phyloP scores from a whole-genome alignment of 2,797 vertebrate species.

The Sebastes hopkinsi region DNA sequence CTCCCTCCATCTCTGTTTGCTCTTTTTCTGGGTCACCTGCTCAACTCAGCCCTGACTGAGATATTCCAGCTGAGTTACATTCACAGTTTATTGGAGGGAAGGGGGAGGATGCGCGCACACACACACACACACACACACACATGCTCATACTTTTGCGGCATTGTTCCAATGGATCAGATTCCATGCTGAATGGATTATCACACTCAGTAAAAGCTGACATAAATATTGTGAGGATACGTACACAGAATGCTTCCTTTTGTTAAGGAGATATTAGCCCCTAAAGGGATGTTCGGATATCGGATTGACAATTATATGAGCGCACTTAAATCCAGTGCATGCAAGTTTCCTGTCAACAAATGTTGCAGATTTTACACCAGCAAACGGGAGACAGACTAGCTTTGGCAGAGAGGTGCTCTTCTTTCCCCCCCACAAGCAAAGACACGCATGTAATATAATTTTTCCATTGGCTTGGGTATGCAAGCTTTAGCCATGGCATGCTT shows the following conservation, averaged over 20 bases:
- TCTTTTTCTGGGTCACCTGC: conserved; percentile 84
- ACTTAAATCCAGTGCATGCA: background rate
- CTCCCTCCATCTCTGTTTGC: conserved; percentile 63
- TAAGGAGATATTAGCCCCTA: background rate
- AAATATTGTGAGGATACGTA: conserved; percentile 16
- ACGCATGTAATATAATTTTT: background rate
- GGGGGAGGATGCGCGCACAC: background rate
- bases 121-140: background rate
- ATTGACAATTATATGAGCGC: background rate
- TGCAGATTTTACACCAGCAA: background rate
- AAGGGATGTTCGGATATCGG: background rate
- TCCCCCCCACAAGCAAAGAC: background rate
- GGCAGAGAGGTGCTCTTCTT: background rate
- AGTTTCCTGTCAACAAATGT: background rate
- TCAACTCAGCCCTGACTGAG: conserved; percentile 66
- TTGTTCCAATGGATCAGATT: conserved; percentile 33
- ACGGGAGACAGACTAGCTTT: background rate
- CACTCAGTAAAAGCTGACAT: conserved; percentile 48
- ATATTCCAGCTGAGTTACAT: conserved; percentile 71
- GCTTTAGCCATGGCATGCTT: background rate
- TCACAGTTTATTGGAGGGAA: conserved; percentile 48
- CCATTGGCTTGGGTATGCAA: background rate
- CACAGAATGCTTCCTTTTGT: conserved; percentile 8
- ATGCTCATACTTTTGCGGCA: conserved; percentile 15
- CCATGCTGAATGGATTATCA: conserved; percentile 53